Base-by-base conservation (phyloP, 2,888 invertebrate genomes). In the Stegana nigrithorax region DNA sequence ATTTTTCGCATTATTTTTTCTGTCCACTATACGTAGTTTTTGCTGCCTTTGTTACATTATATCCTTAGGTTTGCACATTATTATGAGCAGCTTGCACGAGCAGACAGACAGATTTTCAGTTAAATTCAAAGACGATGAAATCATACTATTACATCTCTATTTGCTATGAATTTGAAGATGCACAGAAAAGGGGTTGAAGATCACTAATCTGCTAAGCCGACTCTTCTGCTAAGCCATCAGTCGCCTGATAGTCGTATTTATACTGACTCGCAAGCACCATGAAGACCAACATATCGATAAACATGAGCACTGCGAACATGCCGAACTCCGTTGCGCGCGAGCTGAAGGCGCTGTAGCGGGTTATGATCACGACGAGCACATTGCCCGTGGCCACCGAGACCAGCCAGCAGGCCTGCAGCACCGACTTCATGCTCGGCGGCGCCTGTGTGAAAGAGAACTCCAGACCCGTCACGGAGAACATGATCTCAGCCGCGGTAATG, bases 401-500 rank as follows among this genome's bases (percentile, higher is more conserved):
- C n/a, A 97, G 88, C 95, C 97, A 98, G 12, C 92, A 90, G 0
- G 98, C 96, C 84, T 94, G 93, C 56, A 98, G 85, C 0, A 99
- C 92, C 0, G 97, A 95, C 85, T 98, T 98, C 97, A 99, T 97
- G 68, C 91, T 92, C 4, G 88, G 83, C 0, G 98, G 97, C 0
- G 98, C 95, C 88, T 95, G 96, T 0, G 97, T 94, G 85, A 96
- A 98, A 0, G 97, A 94, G 86, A 99, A 98, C 82, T 96, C 94
- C 23, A 98, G 87, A 0, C 98, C 98, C 0, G 98, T 97, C 26
- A 98, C 93, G 0, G 97, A 95, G 84, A 97, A 96, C 91, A 98
- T 93, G 42, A 98, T 93, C 86, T 99, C 98, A 0, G 92, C 98
- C 78, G 93, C 90, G 0, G 98, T 97, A 77, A 99, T 93, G 14